Base-by-base conservation (phyloP, 2,113 vertebrate genomes). In the Gasterosteus aculeatus region DNA sequence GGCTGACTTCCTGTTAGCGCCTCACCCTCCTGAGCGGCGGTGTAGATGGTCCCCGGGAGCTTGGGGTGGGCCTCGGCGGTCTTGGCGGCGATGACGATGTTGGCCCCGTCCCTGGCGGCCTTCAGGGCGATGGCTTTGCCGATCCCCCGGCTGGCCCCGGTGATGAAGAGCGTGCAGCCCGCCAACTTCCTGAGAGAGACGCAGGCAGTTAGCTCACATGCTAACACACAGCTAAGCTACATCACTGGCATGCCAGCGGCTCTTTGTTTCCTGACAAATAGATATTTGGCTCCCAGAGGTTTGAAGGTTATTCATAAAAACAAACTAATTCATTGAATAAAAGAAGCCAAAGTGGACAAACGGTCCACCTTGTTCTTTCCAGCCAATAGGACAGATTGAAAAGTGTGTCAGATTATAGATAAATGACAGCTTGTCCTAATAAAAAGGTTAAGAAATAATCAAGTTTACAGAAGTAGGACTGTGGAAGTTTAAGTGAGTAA, bases 121-220 rank as follows among this genome's bases (percentile, higher is more conserved):
- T 99, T 99, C 87, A 99, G 86, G 7, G 97, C 98, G 75, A 99
- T 99, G 61, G 97, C 97, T 87, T 98, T 98, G 19, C 98, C 98
- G 42, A 99, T 99, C 35, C 98, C 98, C 2, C 98, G 95, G 78
- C 97, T 99, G 0, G 97, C 98, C 0, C 98, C 98, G 0, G 98
- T 99, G 88, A 99, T 96, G 90, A 99, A 99, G 46, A 99, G 85
- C 0, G 98, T 99, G 85, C 94, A 93, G 87, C 98, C 98, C 5
- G 97, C 95, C 26, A 99, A 89, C 76, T 95, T 98, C 90, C 98
- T 99, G 82, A 1, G 71, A 26, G 22, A n/a, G 10, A 15, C n/a
- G n/a, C 26, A 16, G 12, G 1, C 5, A 19, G 8, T 49, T 60
- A 63, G 19, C 42, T 7, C 5, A 35, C 8, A 11, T 16, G 33